Conservation (phyloP, 2,113 vertebrate genomes). For the Eptesicus fuscus region DNA sequence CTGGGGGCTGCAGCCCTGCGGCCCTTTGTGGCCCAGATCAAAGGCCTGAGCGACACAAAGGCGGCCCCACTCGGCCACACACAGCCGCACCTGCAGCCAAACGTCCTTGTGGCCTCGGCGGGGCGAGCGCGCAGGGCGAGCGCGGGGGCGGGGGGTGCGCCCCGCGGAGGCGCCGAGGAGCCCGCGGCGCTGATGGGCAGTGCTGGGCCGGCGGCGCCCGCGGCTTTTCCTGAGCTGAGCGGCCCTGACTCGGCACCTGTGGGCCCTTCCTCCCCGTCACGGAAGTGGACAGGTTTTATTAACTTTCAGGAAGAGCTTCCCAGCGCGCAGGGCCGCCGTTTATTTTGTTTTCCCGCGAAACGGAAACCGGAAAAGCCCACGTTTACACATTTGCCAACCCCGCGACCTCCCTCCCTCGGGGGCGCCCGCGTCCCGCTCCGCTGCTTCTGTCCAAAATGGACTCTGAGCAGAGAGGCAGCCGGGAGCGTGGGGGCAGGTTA, state of each 20-base stretch:
- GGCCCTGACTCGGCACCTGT: conserved; percentile 83
- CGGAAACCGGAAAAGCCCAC: conserved; percentile 66
- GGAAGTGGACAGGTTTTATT: conserved; percentile 86
- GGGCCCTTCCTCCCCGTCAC: conserved; percentile 81
- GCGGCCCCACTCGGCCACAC: conserved; percentile 84
- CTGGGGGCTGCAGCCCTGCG: conserved; percentile 83
- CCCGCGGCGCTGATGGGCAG: conserved; percentile 82
- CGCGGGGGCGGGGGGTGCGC: conserved; percentile 80
- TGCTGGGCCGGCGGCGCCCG: conserved; percentile 79
- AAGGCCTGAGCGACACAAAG: conserved; percentile 90
- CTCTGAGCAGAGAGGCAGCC: conserved; percentile 48
- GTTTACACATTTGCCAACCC: conserved; percentile 73
- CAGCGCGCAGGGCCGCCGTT: conserved; percentile 75
- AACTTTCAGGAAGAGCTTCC: conserved; percentile 85
- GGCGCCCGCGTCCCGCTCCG: conserved; percentile 48
- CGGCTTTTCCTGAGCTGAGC: conserved; percentile 84
- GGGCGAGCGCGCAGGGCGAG: no score
- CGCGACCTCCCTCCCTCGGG: conserved; percentile 67
- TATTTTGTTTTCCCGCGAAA: conserved; percentile 74
- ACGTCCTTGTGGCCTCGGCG: conserved; percentile 83
- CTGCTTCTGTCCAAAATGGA: conserved; percentile 68
- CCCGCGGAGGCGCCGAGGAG: conserved; percentile 81
- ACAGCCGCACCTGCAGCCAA: conserved; percentile 91
- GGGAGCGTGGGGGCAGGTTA: background rate
- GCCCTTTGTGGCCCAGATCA: conserved; percentile 89